Evolutionary conservation across 2,113 vertebrate genomes (phyloP), one percentile per base, ranked within the genome.

Genomic region (Elaphurus davidianus): DNA sequence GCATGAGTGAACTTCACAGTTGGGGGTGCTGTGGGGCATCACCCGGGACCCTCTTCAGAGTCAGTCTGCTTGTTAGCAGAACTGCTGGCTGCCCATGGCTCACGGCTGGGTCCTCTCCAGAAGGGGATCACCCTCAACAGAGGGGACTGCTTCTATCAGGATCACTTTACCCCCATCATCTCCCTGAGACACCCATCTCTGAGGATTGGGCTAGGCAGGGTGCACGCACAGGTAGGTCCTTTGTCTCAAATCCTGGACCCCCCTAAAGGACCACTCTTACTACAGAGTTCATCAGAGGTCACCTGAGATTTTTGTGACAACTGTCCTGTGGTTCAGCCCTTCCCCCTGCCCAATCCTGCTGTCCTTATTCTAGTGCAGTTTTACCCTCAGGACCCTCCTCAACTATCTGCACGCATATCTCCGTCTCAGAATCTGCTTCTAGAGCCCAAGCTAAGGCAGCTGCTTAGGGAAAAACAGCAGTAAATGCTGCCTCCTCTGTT

Each of bases 311-410:
- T 93, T 64, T 15, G 6, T n/a, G 36, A 12, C 14, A 45, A 10
- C 28, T 54, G 19, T 17, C 6, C n/a, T 52, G 1, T 1, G 4
- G 40, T 7, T 43, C 12, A 19, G 0, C 7, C 67, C 43, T 6
- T 87, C 15, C 12, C 30, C 59, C 47, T 83, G 7, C n/a, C 21
- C 16, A 10, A 1, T 92, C 21, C 12, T 54, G 43, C 5, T 67
- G 16, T 1, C 8, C 11, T 76, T n/a, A 43, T n/a, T 64, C 33
- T 19, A 25, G 28, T 10, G 25, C 54, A 21, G n/a, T 1, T 82
- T 13, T 54, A 83, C 59, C 54, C 33, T 10, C 43, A 40, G 25
- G 67, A 74, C 3, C 21, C 25, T 43, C 23, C 2, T 25, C 7
- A 17, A 2, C 57, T 62, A 17, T 2, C 47, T 88, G 57, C 1